phyloP scores from a whole-genome alignment of 1,140 invertebrate genomes.

The Dermatophagoides farinae region DNA sequence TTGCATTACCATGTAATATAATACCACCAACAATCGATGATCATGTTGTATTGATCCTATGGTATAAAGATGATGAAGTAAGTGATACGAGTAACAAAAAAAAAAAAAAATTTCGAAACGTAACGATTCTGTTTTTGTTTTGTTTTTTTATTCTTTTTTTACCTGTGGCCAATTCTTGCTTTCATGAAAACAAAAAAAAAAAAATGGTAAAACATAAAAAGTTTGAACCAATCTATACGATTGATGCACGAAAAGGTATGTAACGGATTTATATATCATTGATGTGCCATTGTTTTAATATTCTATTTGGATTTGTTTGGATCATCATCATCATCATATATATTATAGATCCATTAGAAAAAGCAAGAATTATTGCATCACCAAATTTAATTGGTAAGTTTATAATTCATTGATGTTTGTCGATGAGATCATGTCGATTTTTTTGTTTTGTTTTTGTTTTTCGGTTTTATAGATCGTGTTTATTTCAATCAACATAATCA shows the following conservation, averaged over 20 bases:
- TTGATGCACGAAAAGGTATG: constrained; percentile 21
- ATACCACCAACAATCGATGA: constrained; percentile 48
- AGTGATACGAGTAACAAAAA: constrained; percentile 22
- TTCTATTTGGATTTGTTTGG: not conserved
- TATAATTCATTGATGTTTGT: not conserved
- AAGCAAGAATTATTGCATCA: not conserved
- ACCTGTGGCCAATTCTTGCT: not conserved
- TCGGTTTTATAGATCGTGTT: constrained; percentile 16
- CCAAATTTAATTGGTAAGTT: not conserved
- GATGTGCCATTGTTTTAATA: not conserved
- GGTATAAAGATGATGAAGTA: constrained; percentile 55
- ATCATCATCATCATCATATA: not conserved
- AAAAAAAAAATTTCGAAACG: not conserved
- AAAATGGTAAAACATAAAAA: not conserved
- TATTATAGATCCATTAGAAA: not conserved
- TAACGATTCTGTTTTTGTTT: not conserved
- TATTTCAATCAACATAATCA: constrained; percentile 22
- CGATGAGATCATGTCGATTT: too few species aligned
- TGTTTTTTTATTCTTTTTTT: not conserved
- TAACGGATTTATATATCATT: too few species aligned
- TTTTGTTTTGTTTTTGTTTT: too few species aligned
- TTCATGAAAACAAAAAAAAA: not conserved
- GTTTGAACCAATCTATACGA: constrained; percentile 22
- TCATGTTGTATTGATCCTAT: constrained; percentile 68
- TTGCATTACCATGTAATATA: constrained; percentile 63